These are phyloP conservation scores for Heliconius hermathena DNA, from an alignment of 1,140 invertebrate species.

Conservation along the genomic window DNA sequence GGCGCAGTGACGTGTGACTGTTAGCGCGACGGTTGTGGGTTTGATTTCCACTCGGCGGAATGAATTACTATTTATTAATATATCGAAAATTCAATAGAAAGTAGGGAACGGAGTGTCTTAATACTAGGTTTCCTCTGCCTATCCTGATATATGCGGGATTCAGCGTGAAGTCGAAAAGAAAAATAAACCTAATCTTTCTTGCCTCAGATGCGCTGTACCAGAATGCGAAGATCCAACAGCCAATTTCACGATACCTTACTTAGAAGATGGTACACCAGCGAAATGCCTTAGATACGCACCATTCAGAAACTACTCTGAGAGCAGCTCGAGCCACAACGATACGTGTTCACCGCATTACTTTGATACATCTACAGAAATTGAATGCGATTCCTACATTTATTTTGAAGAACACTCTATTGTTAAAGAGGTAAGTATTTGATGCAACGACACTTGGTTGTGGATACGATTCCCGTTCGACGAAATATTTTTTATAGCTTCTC, in stretches of 20 bases:
- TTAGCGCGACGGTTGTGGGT: too few species aligned
- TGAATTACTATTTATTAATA: too few species aligned
- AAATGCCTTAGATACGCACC: conserved; percentile 66
- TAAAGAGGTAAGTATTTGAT: conserved; percentile 63
- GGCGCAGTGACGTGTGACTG: too few species aligned
- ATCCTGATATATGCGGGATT: too few species aligned
- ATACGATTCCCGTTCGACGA: too few species aligned
- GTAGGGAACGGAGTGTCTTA: too few species aligned
- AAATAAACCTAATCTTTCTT: not conserved
- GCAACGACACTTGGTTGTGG: too few species aligned
- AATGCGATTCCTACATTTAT: conserved; percentile 70
- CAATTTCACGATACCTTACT: conserved; percentile 67
- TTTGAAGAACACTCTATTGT: conserved; percentile 74
- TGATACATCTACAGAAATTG: conserved; percentile 61
- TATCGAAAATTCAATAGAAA: too few species aligned
- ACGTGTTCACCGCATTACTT: conserved; percentile 63
- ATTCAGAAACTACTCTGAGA: conserved; percentile 42
- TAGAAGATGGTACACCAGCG: conserved; percentile 50
- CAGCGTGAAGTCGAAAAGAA: not conserved
- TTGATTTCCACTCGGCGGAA: too few species aligned
- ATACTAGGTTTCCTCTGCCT: too few species aligned
- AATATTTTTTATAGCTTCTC: not conserved
- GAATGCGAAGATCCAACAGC: conserved; percentile 62
- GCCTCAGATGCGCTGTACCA: conserved; percentile 65
- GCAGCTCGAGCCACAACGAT: conserved; percentile 40